phyloP scores from a whole-genome alignment of 2,797 vertebrate species.

The Microchirus variegatus region DNA sequence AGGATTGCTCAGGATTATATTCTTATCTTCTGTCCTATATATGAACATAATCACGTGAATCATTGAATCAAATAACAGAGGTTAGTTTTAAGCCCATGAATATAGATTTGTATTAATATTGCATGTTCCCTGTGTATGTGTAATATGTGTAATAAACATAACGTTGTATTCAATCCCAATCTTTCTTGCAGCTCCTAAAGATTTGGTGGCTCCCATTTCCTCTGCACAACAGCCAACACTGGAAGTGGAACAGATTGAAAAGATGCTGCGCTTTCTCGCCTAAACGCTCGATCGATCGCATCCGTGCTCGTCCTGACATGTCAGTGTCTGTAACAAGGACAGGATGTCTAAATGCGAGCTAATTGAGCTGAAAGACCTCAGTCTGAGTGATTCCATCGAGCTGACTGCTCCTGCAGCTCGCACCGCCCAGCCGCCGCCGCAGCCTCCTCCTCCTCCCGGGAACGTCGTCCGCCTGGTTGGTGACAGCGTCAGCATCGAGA shows the following conservation, averaged over 20 bases:
- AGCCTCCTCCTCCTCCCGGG: constrained; percentile 50
- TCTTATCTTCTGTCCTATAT: constrained; percentile 48
- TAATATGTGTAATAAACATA: neutral
- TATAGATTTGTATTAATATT: neutral
- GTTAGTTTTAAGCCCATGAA: constrained; percentile 42
- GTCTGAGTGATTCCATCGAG: constrained; percentile 81
- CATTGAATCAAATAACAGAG: constrained; percentile 41
- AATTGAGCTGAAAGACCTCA: constrained; percentile 90
- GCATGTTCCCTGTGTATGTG: neutral
- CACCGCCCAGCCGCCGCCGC: constrained; percentile 41
- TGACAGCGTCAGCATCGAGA: constrained; percentile 68
- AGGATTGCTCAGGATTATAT: constrained; percentile 64
- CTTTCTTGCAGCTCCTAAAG: constrained; percentile 35
- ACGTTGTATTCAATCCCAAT: constrained; percentile 10
- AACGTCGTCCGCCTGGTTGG: constrained; percentile 75
- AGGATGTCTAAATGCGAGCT: constrained; percentile 88
- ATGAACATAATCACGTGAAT: constrained; percentile 52
- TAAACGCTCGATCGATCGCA: neutral
- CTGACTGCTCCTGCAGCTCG: constrained; percentile 65
- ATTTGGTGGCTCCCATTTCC: neutral
- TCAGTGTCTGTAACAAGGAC: constrained; percentile 29
- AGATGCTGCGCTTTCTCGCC: neutral
- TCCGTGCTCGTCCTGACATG: constrained; percentile 37
- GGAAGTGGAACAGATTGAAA: constrained; percentile 14
- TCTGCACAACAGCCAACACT: neutral